Percentiles rank a stretch among this genome's conserved stretches.
Conservation (phyloP, 2,888 invertebrate genomes). For the Pristionchus exspectatus region DNA sequence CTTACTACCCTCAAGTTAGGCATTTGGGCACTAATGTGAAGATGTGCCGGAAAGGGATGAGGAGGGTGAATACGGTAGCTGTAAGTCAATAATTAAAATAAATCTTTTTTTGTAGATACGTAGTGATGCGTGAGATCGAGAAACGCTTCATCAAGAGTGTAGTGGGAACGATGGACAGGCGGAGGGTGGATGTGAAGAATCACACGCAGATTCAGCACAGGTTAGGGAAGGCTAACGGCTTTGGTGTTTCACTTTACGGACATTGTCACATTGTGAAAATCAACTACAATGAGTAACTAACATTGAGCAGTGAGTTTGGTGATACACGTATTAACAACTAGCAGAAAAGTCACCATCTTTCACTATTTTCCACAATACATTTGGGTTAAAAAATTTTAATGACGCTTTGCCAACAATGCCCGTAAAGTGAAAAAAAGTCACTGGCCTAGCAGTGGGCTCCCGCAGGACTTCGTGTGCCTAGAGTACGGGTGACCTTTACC, state of each 20-base stretch:
- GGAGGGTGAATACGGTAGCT: neutral
- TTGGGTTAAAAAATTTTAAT: too few relatives aligned
- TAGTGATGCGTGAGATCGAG: slow-evolving; percentile 83
- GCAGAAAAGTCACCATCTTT: too few relatives aligned
- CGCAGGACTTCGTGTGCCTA: too few relatives aligned
- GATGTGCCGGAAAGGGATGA: too few relatives aligned
- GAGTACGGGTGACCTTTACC: neutral
- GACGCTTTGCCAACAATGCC: too few relatives aligned
- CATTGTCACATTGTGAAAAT: neutral
- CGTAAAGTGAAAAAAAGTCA: too few relatives aligned
- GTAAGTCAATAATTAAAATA: too few relatives aligned
- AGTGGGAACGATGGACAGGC: slow-evolving; percentile 62
- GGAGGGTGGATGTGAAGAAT: slow-evolving; percentile 61
- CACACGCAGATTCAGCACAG: slow-evolving; percentile 65
- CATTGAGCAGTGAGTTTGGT: neutral
- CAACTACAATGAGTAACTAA: neutral
- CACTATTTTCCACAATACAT: too few relatives aligned
- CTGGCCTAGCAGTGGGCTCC: too few relatives aligned
- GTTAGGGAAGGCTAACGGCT: slow-evolving; percentile 42
- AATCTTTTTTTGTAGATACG: neutral
- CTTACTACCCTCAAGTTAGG: too few relatives aligned
- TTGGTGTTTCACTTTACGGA: neutral
- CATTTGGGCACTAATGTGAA: too few relatives aligned
- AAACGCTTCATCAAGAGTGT: slow-evolving; percentile 78
- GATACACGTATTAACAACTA: too few relatives aligned